These are phyloP conservation scores for Hemichromis elongatus DNA, from an alignment of 2,113 vertebrate species.

Conservation along the genomic window DNA sequence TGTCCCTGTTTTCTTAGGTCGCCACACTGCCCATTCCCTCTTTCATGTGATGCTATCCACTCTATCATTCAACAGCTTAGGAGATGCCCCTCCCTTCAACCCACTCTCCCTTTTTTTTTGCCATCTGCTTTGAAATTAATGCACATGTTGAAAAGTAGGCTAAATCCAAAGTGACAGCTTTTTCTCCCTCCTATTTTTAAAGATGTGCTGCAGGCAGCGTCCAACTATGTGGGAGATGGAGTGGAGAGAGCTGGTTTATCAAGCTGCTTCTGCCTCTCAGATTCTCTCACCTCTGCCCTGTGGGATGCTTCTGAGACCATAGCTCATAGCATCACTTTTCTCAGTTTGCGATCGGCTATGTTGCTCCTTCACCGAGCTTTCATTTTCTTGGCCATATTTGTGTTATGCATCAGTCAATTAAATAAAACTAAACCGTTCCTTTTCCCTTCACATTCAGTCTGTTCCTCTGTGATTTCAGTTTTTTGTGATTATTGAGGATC, in stretches of 20 bases:
- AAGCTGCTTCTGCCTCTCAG: constrained; percentile 23
- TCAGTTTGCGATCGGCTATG: not conserved
- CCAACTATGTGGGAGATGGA: constrained; percentile 41
- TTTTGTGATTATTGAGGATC: not conserved
- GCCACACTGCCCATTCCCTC: not conserved
- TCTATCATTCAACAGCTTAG: constrained; percentile 61
- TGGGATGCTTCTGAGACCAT: constrained; percentile 2
- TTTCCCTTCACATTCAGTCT: not conserved
- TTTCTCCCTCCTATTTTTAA: constrained; percentile 58
- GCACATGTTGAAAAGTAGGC: constrained; percentile 70
- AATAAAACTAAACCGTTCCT: not conserved
- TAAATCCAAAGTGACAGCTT: constrained; percentile 72
- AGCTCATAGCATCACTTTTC: constrained; percentile 7
- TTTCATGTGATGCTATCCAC: constrained; percentile 12
- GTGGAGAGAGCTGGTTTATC: constrained; percentile 18
- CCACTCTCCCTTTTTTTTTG: constrained; percentile 26
- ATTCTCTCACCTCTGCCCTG: constrained; percentile 33
- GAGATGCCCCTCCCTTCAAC: constrained; percentile 20
- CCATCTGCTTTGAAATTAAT: constrained; percentile 76
- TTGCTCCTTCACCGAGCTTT: not conserved
- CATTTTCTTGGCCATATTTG: not conserved
- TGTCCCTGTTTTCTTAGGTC: constrained; percentile 12
- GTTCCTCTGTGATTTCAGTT: not conserved
- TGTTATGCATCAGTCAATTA: not conserved
- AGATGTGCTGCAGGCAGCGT: constrained; percentile 49